phyloP scores from a whole-genome alignment of 1,140 invertebrate species.

The Ganaspis sp. region DNA sequence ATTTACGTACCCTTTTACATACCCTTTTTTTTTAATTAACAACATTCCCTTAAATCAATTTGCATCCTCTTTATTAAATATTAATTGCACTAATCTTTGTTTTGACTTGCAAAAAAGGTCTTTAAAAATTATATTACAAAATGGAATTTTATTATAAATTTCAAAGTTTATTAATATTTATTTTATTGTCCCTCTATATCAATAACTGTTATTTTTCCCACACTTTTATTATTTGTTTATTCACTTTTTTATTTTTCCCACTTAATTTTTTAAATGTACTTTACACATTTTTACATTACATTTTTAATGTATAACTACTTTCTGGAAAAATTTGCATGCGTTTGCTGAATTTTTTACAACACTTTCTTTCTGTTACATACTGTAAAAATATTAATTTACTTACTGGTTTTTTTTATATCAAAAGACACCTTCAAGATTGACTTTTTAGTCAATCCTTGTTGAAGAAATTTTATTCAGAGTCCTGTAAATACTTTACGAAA shows the following conservation, averaged over 20 bases:
- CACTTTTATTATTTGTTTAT: background rate
- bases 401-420: background rate
- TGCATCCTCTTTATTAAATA: background rate
- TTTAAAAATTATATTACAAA: too few relatives aligned
- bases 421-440: background rate
- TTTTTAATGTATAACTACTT: too few relatives aligned
- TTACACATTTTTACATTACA: too few relatives aligned
- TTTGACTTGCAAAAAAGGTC: background rate
- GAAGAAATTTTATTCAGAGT: background rate
- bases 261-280: background rate
- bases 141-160: too few relatives aligned
- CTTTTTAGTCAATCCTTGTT: background rate
- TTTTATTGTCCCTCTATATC: too few relatives aligned
- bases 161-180: background rate
- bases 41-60: slow-evolving; percentile 3
- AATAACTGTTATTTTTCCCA: background rate
- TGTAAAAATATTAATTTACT: background rate
- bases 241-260: background rate
- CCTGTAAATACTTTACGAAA: background rate
- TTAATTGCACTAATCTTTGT: background rate
- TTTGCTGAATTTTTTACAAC: background rate
- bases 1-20: slow-evolving; percentile 6
- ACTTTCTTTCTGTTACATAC: background rate
- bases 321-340: background rate
- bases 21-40: slow-evolving; percentile 17